Conservation (phyloP, 2,113 vertebrate genomes). For the Natator depressus region DNA sequence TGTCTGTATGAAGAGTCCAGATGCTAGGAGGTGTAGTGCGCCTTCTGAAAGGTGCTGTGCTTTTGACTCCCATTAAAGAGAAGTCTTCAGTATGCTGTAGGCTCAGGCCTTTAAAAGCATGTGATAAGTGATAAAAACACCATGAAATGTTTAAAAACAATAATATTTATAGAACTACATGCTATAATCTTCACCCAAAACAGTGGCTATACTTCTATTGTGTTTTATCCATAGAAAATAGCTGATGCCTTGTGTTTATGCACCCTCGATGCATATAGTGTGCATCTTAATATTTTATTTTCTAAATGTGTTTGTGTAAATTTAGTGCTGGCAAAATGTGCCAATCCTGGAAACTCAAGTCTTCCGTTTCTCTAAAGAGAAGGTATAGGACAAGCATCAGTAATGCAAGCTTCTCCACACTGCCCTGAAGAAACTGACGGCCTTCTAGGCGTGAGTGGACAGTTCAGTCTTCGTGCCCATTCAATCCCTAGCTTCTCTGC, state of each 20-base stretch:
- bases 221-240: neutral
- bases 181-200: neutral
- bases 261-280: neutral
- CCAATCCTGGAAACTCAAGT: neutral
- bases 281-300: neutral
- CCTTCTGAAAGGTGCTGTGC: neutral
- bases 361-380: neutral
- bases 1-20: neutral
- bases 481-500: fast-evolving
- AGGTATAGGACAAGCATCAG: neutral
- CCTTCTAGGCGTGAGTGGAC: neutral
- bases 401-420: neutral
- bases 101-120: neutral
- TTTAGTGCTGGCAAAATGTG: neutral
- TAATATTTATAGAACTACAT: neutral
- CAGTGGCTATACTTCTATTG: neutral
- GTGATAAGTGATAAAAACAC: neutral
- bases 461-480: neutral
- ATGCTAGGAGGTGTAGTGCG: neutral
- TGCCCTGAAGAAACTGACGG: neutral
- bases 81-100: neutral
- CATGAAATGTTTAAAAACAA: neutral
- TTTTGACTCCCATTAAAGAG: neutral
- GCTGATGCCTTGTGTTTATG: neutral
- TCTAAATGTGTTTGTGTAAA: neutral